Conservation (phyloP, 2,888 invertebrate genomes). For the Caenorhabditis sinica region DNA sequence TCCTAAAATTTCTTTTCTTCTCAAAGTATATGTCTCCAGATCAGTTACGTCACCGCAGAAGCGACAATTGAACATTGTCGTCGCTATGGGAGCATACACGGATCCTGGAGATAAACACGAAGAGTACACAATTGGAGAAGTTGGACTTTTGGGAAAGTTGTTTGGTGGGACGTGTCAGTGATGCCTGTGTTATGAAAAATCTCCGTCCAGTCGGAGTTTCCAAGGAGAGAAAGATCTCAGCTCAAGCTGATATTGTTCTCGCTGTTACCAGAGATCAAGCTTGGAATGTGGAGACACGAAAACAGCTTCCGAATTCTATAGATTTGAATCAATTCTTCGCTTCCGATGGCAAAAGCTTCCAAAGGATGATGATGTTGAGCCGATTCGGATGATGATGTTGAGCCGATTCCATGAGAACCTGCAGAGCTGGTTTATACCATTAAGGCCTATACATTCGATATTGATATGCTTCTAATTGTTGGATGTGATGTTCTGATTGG, state of each 20-base stretch:
- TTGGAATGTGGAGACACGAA: constrained; percentile 65
- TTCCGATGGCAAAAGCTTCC: neutral
- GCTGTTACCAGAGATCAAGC: constrained; percentile 63
- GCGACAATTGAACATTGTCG: constrained; percentile 73
- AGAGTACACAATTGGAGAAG: constrained; percentile 54
- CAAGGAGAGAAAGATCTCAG: constrained; percentile 23
- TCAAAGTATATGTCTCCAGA: constrained; percentile 21
- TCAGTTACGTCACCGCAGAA: constrained; percentile 72
- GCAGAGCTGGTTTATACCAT: constrained; percentile 40
- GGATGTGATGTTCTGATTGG: constrained; percentile 30
- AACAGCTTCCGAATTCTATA: constrained; percentile 34
- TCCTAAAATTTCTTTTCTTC: neutral
- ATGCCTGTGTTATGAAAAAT: constrained; percentile 55
- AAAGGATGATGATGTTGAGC: too few species aligned
- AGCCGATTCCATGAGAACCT: neutral
- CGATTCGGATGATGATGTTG: neutral
- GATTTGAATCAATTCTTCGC: constrained; percentile 49
- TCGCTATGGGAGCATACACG: constrained; percentile 55
- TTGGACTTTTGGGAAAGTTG: constrained; percentile 38
- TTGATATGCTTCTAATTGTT: constrained; percentile 49
- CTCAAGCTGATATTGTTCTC: constrained; percentile 50
- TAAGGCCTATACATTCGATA: constrained; percentile 44
- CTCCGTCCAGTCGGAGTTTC: neutral
- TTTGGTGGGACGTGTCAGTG: constrained; percentile 41
- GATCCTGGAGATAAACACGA: constrained; percentile 54